Evolutionary conservation across 2,888 invertebrate genomes (phyloP), one percentile per base, ranked within the genome.

Genomic region (Caenorhabditis afra): DNA sequence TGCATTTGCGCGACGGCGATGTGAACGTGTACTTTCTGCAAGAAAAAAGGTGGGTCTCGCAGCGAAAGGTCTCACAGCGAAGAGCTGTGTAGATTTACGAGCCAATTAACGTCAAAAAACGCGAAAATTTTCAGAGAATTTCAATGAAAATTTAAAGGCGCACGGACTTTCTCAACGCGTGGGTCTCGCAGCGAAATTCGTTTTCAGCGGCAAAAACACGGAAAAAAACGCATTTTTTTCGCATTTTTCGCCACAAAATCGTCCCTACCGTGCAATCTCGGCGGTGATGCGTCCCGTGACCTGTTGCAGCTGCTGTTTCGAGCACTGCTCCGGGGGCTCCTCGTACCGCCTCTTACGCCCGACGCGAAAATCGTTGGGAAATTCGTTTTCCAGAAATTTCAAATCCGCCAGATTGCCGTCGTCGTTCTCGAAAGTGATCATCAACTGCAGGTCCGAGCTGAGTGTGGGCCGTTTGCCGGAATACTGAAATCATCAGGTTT

Each of bases 401-500:
- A 80, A 73, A 58, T 89, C 89, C 5, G 62, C 23, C 3, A 73
- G 44, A 12, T 81, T 50, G 71, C 87, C 87, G 61, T 89, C 89
- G 41, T 87, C 84, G 64, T 90, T 87, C 29, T 82, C 85, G 49
- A 89, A 86, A 4, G 86, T 82, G 35, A 89, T 86, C 49, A 87
- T 89, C 53, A 89, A 50, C 45, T 81, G 85, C 3, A 89, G 81
- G 64, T 90, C 87, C 0, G 89, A 89, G 37, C 68, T 53, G 1
- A 89, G 73, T 12, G 89, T 87, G 8, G 88, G 87, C 1, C 87
- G 74, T 22, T 87, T 77, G 22, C 85, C 85, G n/a, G 86, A 85
- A 8, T 82, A 85, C 89, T 89, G 66, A 45, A 65, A 44, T 29
- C 7, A n/a, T 45, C 23, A 29, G 16, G 18, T 22, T 39, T 29